Percentiles rank a stretch among this genome's conserved stretches.
These are phyloP conservation scores for Baronia brevicornis DNA, from an alignment of 2,888 invertebrate species.

Conservation along the genomic window DNA sequence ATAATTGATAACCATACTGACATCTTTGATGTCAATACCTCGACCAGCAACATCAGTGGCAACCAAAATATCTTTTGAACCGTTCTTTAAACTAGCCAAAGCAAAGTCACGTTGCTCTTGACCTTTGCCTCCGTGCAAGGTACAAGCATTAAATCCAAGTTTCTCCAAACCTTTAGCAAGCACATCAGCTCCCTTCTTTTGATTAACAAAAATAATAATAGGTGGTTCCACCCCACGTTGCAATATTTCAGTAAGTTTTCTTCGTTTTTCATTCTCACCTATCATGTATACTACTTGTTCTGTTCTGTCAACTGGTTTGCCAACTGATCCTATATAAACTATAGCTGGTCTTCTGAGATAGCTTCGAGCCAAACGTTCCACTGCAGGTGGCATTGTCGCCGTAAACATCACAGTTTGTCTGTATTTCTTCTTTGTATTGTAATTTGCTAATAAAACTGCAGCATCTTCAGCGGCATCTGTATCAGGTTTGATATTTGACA, in stretches of 20 bases:
- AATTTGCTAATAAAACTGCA: constrained; percentile 91
- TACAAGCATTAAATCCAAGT: constrained; percentile 96
- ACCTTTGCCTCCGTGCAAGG: constrained; percentile 99
- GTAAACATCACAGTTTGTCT: constrained; percentile 99
- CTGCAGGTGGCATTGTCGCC: constrained; percentile 99
- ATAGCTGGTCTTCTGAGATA: constrained; percentile 97
- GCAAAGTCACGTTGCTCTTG: constrained; percentile 99
- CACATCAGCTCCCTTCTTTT: constrained; percentile 99
- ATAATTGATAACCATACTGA: constrained; percentile 98
- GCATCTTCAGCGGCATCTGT: constrained; percentile 98
- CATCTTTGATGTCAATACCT: constrained; percentile 99
- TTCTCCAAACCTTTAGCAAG: constrained; percentile 97
- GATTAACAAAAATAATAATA: constrained; percentile 99
- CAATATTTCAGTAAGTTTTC: constrained; percentile 95
- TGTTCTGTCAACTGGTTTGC: constrained; percentile 97
- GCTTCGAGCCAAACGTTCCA: constrained; percentile 95
- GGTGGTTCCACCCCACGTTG: constrained; percentile 94
- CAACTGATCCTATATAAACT: constrained; percentile 96
- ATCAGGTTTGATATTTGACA: constrained; percentile 98
- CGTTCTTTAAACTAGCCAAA: constrained; percentile 95
- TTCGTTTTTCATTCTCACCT: constrained; percentile 95
- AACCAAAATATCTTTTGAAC: constrained; percentile 97
- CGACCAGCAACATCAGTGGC: constrained; percentile 99
- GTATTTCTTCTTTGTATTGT: constrained; percentile 96
- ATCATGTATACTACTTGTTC: constrained; percentile 98